Conservation (phyloP, 2,797 vertebrate species). For the Chlorospingus semifuscus region DNA sequence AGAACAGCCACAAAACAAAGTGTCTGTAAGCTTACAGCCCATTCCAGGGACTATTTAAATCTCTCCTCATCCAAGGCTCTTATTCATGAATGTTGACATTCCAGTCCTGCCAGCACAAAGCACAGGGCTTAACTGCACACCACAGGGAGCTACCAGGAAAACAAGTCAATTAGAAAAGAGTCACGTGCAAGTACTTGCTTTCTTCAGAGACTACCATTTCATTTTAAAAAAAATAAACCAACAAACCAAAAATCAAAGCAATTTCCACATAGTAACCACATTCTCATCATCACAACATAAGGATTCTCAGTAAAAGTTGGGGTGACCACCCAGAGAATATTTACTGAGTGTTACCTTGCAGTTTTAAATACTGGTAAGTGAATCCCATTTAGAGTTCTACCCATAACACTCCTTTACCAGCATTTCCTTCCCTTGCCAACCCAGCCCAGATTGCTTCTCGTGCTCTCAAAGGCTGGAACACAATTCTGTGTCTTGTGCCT, state of each 20-base stretch:
- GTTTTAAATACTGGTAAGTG: not conserved
- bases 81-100: constrained; percentile 57
- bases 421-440: not conserved
- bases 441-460: not conserved
- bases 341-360: not conserved
- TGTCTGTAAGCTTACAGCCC: not conserved
- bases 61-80: not conserved
- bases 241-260: not conserved
- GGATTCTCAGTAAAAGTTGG: accelerated
- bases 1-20: constrained; percentile 27
- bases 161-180: constrained; percentile 53
- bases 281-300: not conserved
- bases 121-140: constrained; percentile 44
- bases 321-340: not conserved
- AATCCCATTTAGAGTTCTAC: not conserved
- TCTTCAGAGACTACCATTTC: not conserved
- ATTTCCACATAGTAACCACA: not conserved
- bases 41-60: constrained; percentile 33
- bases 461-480: not conserved
- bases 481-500: not conserved
- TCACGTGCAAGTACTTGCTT: constrained; percentile 22
- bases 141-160: constrained; percentile 44
- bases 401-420: not conserved
- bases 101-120: constrained; percentile 44
- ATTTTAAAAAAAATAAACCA: not conserved